Base-by-base conservation (phyloP, 1,140 invertebrate species). In the Rhagoletis zephyria region DNA sequence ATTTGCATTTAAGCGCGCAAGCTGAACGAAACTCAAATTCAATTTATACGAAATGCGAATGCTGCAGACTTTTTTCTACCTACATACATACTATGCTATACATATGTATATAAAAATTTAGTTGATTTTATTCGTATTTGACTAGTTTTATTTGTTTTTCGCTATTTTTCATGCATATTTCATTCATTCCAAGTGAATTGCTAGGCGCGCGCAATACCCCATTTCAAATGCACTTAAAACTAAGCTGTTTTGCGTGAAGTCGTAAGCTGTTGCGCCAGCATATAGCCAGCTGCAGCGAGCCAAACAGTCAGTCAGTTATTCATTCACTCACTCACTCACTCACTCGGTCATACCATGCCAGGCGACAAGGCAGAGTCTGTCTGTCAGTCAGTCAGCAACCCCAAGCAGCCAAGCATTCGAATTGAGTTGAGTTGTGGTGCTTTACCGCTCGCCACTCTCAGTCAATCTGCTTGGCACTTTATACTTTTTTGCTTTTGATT, bases 151-250 rank as follows among this genome's bases (percentile, higher is more conserved):
- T 74, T 45, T n/a, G n/a, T n/a, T 48, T 2, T 4, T n/a, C 16
- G 61, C n/a, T 14, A n/a, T 42, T n/a, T 12, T 5, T 48, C 5
- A 16, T 10, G 16, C n/a, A 81, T 56, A 81, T 81, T 81, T 59
- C 40, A 70, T 70, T 45, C 7, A 51, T 16, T 81, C 9, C 74
- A 48, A 12, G 5, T n/a, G 9, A 81, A 59, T 56, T 42, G 74
- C n/a, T 56, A 30, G 30, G 30, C 30, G 30, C 30, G 30, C 48
- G 48, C 74, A 81, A 81, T 81, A 56, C 74, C n/a, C n/a, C 74
- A 81, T 81, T 81, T 56, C 74, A 51, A 56, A 81, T 81, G 74
- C 74, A 81, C 48, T 81, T 81, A 81, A n/a, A 56, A 81, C 74
- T 56, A 59, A 81, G 48, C 67, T 48, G 4, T 74, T 74, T 74